Evolutionary conservation across 2,113 vertebrate genomes (phyloP), one percentile per base, ranked within the genome.

Genomic region (Oncorhynchus keta): DNA sequence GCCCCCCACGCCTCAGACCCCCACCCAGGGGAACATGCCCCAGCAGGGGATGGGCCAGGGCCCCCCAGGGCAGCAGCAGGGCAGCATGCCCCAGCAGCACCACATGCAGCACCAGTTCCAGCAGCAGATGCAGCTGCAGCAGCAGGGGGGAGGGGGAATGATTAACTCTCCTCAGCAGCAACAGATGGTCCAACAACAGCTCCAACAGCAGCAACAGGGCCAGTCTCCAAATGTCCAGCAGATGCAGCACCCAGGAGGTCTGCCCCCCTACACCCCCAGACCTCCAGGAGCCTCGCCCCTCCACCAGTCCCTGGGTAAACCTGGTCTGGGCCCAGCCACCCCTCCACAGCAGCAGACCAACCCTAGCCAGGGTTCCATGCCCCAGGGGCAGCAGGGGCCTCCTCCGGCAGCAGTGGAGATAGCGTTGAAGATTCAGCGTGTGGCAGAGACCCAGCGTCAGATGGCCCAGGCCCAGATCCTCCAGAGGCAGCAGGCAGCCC

Each of bases 391-490:
- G 76, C 91, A 90, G 73, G 97, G 97, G 0, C 96, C 98, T 48
- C 98, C 98, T 39, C 90, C 95, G 0, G 97, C 96, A 5, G 97
- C 98, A 0, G 95, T 99, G 68, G 98, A 99, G 87, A 97, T 97
- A 70, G 98, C 98, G 16, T 95, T 99, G 89, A 97, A 99, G 89
- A 99, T 99, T 83, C 97, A 99, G 86, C 94, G 96, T 45, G 93
- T 97, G 1, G 98, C 98, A 0, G 97, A 99, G 87, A 95, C 95
- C 4, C 97, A 99, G 87, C 93, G 97, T 84, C 96, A 98, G 90
- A 97, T 98, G 96, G 96, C 95, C 24, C 96, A 97, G 2, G 84
- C 79, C 67, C 95, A 96, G 71, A 93, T 94, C 77, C 93, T 95
- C 82, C 96, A 97, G 88, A 94, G 96, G 82, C 95, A 95, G 82